Conservation (phyloP, 53 echinoderm and acorn worm species). For the Arbacia lixula region DNA sequence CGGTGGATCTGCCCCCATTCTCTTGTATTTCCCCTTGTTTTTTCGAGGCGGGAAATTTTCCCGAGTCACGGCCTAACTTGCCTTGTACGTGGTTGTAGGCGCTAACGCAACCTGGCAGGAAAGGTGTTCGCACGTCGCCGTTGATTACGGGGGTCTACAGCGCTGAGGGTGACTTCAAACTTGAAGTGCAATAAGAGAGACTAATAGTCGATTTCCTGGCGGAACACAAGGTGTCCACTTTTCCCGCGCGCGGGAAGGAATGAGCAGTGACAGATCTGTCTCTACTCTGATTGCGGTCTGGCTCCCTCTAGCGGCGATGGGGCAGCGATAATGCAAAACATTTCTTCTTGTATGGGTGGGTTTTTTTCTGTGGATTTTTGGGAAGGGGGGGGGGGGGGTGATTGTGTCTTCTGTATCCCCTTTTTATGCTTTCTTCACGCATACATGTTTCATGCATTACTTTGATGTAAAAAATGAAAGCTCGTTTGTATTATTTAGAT, state of each 20-base stretch:
- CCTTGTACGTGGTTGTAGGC: neutral
- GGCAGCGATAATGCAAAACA: too few relatives aligned
- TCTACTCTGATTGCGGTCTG: too few relatives aligned
- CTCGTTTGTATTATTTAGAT: too few relatives aligned
- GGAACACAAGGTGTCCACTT: neutral
- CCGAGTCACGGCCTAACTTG: conserved; percentile 25
- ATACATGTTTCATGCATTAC: too few relatives aligned
- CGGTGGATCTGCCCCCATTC: neutral
- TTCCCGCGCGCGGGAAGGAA: neutral
- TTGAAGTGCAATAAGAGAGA: conserved; percentile 18
- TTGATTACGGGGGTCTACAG: conserved; percentile 18
- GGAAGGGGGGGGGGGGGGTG: too few relatives aligned
- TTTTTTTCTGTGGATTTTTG: too few relatives aligned
- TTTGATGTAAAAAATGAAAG: too few relatives aligned
- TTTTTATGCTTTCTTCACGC: too few relatives aligned
- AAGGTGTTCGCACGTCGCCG: conserved; percentile 30
- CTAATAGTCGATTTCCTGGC: conserved; percentile 45
- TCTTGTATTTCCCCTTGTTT: conserved; percentile 20
- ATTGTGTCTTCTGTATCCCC: too few relatives aligned
- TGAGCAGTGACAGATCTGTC: conserved; percentile 25
- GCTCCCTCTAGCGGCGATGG: conserved; percentile 12
- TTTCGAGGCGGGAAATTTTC: conserved; percentile 6
- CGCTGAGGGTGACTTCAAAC: conserved; percentile 24
- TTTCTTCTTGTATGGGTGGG: too few relatives aligned
- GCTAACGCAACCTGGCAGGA: conserved; percentile 38